Evolutionary conservation across 1,140 invertebrate genomes (phyloP).

Genomic region (Ceratoteleas bidentatus): DNA sequence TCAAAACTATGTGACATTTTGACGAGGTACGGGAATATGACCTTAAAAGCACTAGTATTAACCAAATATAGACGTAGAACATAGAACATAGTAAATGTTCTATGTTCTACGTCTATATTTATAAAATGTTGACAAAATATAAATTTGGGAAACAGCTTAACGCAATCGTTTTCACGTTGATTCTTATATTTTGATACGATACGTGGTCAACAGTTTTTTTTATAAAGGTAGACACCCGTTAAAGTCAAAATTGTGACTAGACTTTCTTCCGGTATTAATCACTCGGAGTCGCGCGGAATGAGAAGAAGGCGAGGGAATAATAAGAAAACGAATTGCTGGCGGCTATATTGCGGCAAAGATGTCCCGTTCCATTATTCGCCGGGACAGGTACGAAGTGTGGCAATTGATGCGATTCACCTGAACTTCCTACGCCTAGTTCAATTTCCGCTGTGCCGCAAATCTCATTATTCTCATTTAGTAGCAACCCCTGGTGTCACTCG

Average conservation of each 20-base stretch:
- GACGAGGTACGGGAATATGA: no score
- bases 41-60: no score
- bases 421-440: slow-evolving; percentile 62
- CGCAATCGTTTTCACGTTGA: no score
- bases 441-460: slow-evolving; percentile 60
- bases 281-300: slow-evolving; percentile 9
- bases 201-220: no score
- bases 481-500: slow-evolving; percentile 33
- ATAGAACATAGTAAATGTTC: no score
- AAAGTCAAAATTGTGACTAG: not conserved
- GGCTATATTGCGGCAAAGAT: slow-evolving; percentile 39
- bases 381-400: slow-evolving; percentile 52
- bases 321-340: slow-evolving; percentile 51
- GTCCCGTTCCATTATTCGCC: slow-evolving; percentile 44
- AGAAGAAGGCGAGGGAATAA: slow-evolving; percentile 34
- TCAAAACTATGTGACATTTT: no score
- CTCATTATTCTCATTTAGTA: slow-evolving; percentile 65
- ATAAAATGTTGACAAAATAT: no score
- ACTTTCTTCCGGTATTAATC: slow-evolving; percentile 9
- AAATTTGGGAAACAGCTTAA: no score
- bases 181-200: no score
- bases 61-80: no score
- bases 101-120: no score
- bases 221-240: no score
- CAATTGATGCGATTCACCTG: slow-evolving; percentile 62